Percentiles rank a stretch among this genome's conserved stretches.
Conservation (phyloP, 2,888 invertebrate genomes). For the Toxonevra muliebris region DNA sequence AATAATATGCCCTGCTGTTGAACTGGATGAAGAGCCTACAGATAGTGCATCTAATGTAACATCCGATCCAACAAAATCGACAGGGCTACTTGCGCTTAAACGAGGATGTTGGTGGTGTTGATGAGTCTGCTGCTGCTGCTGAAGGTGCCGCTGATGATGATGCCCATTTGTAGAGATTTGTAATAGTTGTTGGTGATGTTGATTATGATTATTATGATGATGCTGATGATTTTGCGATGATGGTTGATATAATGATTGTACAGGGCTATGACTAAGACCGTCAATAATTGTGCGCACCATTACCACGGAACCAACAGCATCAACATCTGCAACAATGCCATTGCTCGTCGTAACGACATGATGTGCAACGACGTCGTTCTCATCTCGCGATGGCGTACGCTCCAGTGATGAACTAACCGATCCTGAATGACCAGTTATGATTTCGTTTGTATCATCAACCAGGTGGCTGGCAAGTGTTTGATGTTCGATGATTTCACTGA, state of each 20-base stretch:
- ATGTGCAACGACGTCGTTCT: constrained; percentile 31
- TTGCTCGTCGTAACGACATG: constrained; percentile 33
- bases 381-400: constrained; percentile 53
- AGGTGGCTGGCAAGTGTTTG: constrained; percentile 67
- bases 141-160: constrained; percentile 42
- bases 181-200: constrained; percentile 45
- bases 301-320: constrained; percentile 51
- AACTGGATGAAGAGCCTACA: constrained; percentile 44
- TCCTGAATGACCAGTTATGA: constrained; percentile 32
- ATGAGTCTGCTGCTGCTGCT: constrained; percentile 40
- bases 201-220: constrained; percentile 37
- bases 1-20: constrained; percentile 44
- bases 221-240: constrained; percentile 37
- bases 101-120: constrained; percentile 45
- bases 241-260: constrained; percentile 48
- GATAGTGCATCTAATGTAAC: constrained; percentile 54
- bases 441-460: constrained; percentile 60
- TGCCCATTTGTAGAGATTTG: constrained; percentile 38
- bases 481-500: constrained; percentile 71
- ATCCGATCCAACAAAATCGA: constrained; percentile 52
- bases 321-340: constrained; percentile 34
- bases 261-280: constrained; percentile 46
- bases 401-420: constrained; percentile 44
- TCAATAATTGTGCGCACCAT: constrained; percentile 60
- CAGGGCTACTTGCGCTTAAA: constrained; percentile 45